phyloP scores from a whole-genome alignment of 2,797 vertebrate species.

The Epinephelus coioides region DNA sequence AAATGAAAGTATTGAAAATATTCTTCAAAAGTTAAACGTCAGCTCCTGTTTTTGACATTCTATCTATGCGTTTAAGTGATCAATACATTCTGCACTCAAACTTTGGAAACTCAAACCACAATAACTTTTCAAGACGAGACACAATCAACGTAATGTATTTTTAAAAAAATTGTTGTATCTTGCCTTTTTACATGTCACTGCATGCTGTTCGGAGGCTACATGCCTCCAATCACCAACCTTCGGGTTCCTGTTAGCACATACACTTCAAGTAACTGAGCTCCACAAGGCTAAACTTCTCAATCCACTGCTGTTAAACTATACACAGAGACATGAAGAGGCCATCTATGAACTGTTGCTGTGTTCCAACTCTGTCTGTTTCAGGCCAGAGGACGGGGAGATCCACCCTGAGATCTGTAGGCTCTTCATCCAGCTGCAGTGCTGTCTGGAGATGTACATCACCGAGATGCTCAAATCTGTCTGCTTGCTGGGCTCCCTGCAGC shows the following conservation, averaged over 20 bases:
- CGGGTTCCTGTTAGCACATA: not conserved
- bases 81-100: not conserved
- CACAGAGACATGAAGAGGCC: not conserved
- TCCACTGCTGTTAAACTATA: not conserved
- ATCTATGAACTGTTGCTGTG: not conserved
- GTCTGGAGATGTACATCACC: conserved; percentile 98
- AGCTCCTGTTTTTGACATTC: too few species aligned
- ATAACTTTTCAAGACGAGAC: not conserved
- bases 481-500: conserved; percentile 95
- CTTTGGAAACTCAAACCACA: not conserved
- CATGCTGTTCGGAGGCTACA: not conserved
- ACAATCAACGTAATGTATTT: not conserved
- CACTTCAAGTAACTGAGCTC: not conserved
- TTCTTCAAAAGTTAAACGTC: too few species aligned
- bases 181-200: not conserved
- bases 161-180: not conserved
- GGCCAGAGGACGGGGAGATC: conserved; percentile 98
- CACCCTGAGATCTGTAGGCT: conserved; percentile 98
- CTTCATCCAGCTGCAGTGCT: conserved; percentile 98
- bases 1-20: too few species aligned
- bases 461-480: conserved; percentile 99
- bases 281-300: not conserved
- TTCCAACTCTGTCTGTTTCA: conserved; percentile 74
- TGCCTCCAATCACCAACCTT: not conserved
- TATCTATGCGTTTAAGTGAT: not conserved